Conservation (phyloP, 2,113 vertebrate genomes). For the Atractosteus spatula region DNA sequence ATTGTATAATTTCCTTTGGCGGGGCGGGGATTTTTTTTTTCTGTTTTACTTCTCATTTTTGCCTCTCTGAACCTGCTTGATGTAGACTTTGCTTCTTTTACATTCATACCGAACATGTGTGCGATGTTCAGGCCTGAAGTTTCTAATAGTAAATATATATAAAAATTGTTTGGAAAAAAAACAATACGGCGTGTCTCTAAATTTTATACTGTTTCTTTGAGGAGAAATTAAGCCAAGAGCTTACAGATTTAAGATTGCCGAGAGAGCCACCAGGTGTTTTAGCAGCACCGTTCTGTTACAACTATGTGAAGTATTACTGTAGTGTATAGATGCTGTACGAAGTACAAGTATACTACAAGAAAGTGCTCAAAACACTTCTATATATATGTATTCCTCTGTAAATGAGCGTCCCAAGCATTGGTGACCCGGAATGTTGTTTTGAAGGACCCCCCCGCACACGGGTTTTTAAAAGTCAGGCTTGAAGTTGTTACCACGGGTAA, state of each 20-base stretch:
- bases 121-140: slow-evolving; percentile 5
- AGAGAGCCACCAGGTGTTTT: neutral
- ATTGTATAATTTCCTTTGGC: slow-evolving; percentile 44
- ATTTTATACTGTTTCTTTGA: slow-evolving; percentile 12
- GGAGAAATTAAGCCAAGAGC: neutral
- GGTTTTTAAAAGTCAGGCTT: neutral
- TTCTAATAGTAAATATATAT: neutral
- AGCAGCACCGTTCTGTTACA: neutral
- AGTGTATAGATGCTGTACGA: neutral
- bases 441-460: neutral
- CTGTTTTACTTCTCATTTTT: slow-evolving; percentile 7
- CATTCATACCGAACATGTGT: neutral
- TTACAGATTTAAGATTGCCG: neutral
- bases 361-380: neutral
- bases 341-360: slow-evolving; percentile 1
- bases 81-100: slow-evolving; percentile 19
- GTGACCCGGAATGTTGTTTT: neutral
- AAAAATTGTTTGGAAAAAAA: neutral
- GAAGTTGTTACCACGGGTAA: too few relatives aligned
- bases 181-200: neutral
- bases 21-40: slow-evolving; percentile 41
- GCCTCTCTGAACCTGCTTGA: slow-evolving; percentile 4
- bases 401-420: neutral
- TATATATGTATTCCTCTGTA: too few relatives aligned
- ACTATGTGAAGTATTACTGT: slow-evolving; percentile 10